Evolutionary conservation across 2,113 vertebrate species (phyloP).

Genomic region (Dipodomys merriami): DNA sequence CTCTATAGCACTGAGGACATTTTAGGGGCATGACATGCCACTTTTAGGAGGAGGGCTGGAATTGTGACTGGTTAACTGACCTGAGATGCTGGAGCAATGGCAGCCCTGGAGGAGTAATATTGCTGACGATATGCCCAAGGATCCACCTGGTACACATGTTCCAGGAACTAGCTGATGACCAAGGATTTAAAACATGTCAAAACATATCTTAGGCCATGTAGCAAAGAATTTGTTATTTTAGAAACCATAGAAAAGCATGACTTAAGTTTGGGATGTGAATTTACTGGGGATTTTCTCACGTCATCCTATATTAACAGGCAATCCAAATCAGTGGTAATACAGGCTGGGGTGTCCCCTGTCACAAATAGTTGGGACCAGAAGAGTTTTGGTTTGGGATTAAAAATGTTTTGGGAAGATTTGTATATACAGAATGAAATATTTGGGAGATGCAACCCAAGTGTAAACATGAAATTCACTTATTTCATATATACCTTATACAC

Average conservation of each 20-base stretch:
- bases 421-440: not conserved
- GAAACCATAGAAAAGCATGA: not conserved
- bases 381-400: not conserved
- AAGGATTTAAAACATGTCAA: not conserved
- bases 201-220: not conserved
- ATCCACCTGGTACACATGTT: accelerated
- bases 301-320: not conserved
- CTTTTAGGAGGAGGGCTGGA: not conserved
- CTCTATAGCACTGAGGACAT: accelerated
- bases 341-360: not conserved
- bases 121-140: not conserved
- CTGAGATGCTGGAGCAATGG: not conserved
- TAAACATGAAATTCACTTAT: not conserved
- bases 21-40: not conserved
- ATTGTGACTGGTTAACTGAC: not conserved
- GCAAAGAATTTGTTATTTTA: not conserved
- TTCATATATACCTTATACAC: not conserved
- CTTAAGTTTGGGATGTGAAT: not conserved
- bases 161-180: not conserved
- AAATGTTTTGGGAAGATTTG: not conserved
- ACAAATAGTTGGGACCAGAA: not conserved
- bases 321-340: accelerated
- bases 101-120: not conserved
- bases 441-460: not conserved
- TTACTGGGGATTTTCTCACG: not conserved